phyloP scores from a whole-genome alignment of 1,140 invertebrate species.

The Drosophila bocqueti region DNA sequence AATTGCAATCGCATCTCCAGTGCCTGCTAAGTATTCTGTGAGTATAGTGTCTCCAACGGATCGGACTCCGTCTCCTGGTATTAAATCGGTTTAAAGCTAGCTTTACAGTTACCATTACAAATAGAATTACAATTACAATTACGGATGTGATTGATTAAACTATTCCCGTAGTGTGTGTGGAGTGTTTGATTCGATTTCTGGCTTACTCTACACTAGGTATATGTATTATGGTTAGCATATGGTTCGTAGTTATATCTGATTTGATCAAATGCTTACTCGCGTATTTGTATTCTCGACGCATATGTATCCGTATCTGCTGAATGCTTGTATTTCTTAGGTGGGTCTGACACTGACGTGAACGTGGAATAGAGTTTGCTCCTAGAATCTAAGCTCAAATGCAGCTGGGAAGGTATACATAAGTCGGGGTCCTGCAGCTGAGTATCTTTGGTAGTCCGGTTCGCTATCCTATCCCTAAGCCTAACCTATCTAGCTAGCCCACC shows the following conservation, averaged over 20 bases:
- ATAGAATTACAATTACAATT: constrained; percentile 37
- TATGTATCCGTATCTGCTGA: constrained; percentile 63
- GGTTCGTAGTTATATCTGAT: constrained; percentile 66
- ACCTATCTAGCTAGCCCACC: constrained; percentile 45
- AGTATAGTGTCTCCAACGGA: constrained; percentile 1
- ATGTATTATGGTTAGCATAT: constrained; percentile 33
- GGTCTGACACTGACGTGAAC: constrained; percentile 55
- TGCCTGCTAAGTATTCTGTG: constrained; percentile 24
- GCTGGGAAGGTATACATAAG: constrained; percentile 10
- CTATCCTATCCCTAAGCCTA: constrained; percentile 11
- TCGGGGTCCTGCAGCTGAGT: constrained; percentile 29
- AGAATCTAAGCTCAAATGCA: constrained; percentile 53
- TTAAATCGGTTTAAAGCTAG: constrained; percentile 63
- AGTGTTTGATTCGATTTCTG: constrained; percentile 26
- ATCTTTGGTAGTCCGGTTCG: constrained; percentile 58
- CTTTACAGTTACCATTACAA: constrained; percentile 66
- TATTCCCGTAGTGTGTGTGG: constrained; percentile 57
- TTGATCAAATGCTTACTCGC: constrained; percentile 71
- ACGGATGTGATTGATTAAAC: constrained; percentile 56
- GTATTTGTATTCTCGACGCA: constrained; percentile 47
- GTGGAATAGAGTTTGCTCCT: constrained; percentile 32
- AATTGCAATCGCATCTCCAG: constrained; percentile 60
- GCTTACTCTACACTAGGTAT: constrained; percentile 40
- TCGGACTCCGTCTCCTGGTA: not conserved
- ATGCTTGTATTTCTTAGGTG: constrained; percentile 60